These are phyloP conservation scores for Pseudachorutes palmiensis DNA, from an alignment of 1,140 invertebrate species.

Conservation along the genomic window DNA sequence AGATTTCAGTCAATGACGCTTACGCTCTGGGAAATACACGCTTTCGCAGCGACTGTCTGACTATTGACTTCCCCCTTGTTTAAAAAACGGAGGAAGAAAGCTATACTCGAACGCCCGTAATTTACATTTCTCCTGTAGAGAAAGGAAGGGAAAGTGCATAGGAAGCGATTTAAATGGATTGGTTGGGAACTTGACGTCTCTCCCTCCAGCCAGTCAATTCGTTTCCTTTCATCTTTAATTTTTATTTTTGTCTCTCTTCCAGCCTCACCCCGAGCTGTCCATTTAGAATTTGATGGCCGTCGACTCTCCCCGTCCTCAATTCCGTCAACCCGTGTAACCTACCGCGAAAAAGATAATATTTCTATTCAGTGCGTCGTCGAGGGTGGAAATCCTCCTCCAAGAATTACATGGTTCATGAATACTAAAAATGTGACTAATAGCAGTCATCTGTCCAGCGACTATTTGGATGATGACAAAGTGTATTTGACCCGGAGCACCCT, in stretches of 20 bases:
- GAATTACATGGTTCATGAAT: constrained; percentile 43
- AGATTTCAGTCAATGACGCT: too few species aligned
- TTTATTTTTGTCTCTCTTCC: constrained; percentile 23
- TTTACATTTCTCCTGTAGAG: not conserved
- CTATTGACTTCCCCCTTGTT: too few species aligned
- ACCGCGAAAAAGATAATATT: constrained; percentile 43
- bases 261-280: constrained; percentile 37
- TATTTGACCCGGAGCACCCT: constrained; percentile 58
- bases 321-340: constrained; percentile 39
- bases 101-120: too few species aligned
- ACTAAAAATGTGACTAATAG: constrained; percentile 39
- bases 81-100: not conserved
- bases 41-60: too few species aligned
- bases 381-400: constrained; percentile 65
- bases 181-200: not conserved
- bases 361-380: constrained; percentile 72
- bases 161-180: constrained; percentile 11
- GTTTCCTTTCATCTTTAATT: not conserved
- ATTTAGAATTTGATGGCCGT: constrained; percentile 39
- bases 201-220: not conserved
- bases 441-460: constrained; percentile 39
- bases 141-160: too few species aligned
- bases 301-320: constrained; percentile 34
- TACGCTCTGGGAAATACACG: too few species aligned
- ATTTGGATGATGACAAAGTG: constrained; percentile 40